Evolutionary conservation across 2,113 vertebrate species (phyloP), one percentile per base, ranked within the genome.

Genomic region (Stictonetta naevosa): DNA sequence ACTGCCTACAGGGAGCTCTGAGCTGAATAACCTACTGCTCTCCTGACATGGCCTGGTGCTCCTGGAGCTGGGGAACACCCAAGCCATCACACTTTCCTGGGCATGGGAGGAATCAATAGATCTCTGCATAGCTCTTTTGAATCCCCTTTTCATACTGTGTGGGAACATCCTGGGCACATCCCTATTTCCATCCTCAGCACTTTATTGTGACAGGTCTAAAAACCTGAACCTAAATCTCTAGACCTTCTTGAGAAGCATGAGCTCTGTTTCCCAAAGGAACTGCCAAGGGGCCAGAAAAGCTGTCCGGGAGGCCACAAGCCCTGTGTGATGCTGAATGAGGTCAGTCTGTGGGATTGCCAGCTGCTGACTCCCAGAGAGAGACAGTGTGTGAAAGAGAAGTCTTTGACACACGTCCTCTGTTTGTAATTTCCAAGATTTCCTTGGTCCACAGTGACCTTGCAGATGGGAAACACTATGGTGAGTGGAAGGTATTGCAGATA

Each of bases 401-500:
- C 42, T 52, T 18, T 79, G 67, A 21, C n/a, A 46, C 3, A 14
- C 3, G 58, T 42, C 31, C 60, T 64, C 44, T 46, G 38, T 11
- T n/a, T 18, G 33, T 58, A 23, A 33, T 67, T 88, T 59, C 62
- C 42, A n/a, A 72, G 56, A 48, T 10, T 46, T 46, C 22, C 53
- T 33, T 62, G 31, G 64, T 66, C 63, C 33, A 56, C 29, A 17
- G 55, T 86, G 67, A 94, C 79, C 78, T 79, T 93, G 52, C 95
- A 69, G 59, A 71, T 34, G 36, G 72, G 77, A 88, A 75, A 76
- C 25, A 7, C 31, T 53, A 34, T 48, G 22, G 85, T 46, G 67
- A 80, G 42, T 31, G n/a, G 66, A 52, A 76, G 73, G 48, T 21
- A n/a, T 17, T 55, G 25, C 21, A 62, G 40, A 17, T 73, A 33